Conservation (phyloP, 2,888 invertebrate genomes). For the Dynastes maya region DNA sequence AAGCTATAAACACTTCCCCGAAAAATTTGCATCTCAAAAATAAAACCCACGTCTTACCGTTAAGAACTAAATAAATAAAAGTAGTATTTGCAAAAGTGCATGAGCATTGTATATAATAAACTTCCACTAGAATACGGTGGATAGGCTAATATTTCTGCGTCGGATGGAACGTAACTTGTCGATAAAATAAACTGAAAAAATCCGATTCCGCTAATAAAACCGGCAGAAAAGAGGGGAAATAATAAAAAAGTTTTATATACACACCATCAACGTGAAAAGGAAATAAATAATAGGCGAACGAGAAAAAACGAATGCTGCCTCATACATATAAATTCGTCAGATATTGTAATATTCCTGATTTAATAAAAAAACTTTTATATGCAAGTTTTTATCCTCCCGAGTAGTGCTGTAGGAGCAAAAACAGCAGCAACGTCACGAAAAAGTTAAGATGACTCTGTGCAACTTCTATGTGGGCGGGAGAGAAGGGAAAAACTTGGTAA, state of each 20-base stretch:
- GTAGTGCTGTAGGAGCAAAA: background rate
- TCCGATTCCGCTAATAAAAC: constrained; percentile 24
- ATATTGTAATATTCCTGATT: constrained; percentile 46
- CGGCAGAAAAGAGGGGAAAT: background rate
- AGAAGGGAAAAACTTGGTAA: constrained; percentile 21
- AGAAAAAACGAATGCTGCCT: constrained; percentile 24
- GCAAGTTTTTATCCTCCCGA: constrained; percentile 32
- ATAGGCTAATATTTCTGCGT: constrained; percentile 3
- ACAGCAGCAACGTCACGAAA: constrained; percentile 7
- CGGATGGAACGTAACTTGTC: background rate
- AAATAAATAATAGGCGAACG: constrained; percentile 32
- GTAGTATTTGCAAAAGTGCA: background rate
- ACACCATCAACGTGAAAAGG: constrained; percentile 27
- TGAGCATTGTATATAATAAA: background rate
- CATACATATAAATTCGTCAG: constrained; percentile 46
- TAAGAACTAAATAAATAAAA: background rate
- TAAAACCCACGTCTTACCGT: too few species aligned
- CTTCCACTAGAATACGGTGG: background rate
- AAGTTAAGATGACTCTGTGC: background rate
- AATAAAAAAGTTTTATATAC: constrained; percentile 21
- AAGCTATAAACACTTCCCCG: too few species aligned
- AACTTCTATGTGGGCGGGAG: background rate
- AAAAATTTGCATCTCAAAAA: too few species aligned
- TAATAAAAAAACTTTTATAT: constrained; percentile 45
- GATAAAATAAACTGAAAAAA: constrained; percentile 26